Evolutionary conservation across 2,113 vertebrate species (phyloP).

Genomic region (Girardinichthys multiradiatus): DNA sequence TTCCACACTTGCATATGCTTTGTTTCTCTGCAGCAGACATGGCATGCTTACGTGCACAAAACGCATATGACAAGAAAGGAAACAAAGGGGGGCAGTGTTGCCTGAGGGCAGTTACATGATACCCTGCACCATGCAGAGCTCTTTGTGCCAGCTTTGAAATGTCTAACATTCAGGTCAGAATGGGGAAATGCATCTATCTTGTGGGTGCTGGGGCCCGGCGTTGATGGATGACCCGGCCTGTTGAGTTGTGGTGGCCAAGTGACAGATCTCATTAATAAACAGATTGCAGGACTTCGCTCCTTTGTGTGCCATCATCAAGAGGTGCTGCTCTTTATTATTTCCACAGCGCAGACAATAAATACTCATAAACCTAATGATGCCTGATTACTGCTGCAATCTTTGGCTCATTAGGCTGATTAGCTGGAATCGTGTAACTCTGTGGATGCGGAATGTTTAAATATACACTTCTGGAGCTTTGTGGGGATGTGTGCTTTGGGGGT

Average conservation of each 20-base stretch:
- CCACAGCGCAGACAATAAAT: constrained; percentile 84
- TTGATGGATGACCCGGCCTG: constrained; percentile 78
- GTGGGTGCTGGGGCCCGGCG: constrained; percentile 57
- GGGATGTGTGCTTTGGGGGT: constrained; percentile 38
- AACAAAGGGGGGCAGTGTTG: constrained; percentile 41
- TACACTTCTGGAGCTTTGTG: constrained; percentile 64
- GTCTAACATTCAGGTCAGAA: constrained; percentile 78
- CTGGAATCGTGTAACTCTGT: constrained; percentile 77
- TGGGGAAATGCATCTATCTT: constrained; percentile 76
- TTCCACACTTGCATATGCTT: constrained; percentile 70
- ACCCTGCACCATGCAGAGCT: constrained; percentile 70
- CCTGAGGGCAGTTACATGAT: constrained; percentile 68
- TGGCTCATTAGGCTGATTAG: constrained; percentile 87
- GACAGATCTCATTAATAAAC: constrained; percentile 82
- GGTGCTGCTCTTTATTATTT: constrained; percentile 81
- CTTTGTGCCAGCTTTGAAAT: constrained; percentile 71
- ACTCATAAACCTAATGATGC: constrained; percentile 87
- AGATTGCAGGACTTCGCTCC: constrained; percentile 75
- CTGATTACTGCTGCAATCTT: constrained; percentile 86
- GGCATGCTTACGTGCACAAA: constrained; percentile 28
- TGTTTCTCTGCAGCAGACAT: constrained; percentile 55
- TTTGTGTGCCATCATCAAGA: constrained; percentile 79
- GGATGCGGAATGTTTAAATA: constrained; percentile 78
- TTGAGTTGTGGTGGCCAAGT: constrained; percentile 75
- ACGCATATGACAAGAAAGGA: constrained; percentile 39